Base-by-base conservation (phyloP, 2,888 invertebrate species). In the Poecilus cupreus region DNA sequence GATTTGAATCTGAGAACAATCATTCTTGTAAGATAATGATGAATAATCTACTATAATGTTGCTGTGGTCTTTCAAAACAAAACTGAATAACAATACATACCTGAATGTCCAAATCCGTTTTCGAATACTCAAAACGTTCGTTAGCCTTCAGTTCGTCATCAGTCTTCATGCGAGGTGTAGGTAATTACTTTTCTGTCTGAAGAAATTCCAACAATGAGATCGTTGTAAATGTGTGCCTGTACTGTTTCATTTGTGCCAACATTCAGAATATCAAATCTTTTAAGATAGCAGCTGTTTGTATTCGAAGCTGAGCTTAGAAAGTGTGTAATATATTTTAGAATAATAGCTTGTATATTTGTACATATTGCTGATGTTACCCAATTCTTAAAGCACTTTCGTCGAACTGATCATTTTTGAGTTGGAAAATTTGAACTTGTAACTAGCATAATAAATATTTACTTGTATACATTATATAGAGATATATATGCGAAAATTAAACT, bases 341-440 rank as follows among this genome's bases (percentile, higher is more conserved):
- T 81, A 84, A 86, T 85, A 86, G 88, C 88, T 87, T 89, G 89
- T 89, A 89, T 87, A 89, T 88, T 88, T 88, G 88, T 88, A 88
- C 85, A 88, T 88, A 88, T 39, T 80, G 87, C 87, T 86, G 86
- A 87, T 72, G 84, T 86, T 85, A 84, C 81, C 83, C 80, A 46
- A 57, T 64, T 72, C 72, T 64, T 72, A 26, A 32, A 80, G 64
- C 80, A 80, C 79, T 80, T 37, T 80, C 57, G 80, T 80, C 80
- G 80, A 80, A 37, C 54, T 80, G 80, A 80, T 39, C 80, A 80
- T 80, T 80, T 80, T 80, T 80, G 54, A 80, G 80, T 80, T 80
- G 68, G 80, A 80, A 80, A 57, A 46, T 60, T 80, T 80, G 80
- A 80, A 57, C 80, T 72, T 77, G 39, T 77, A 68, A 68, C 64